These are phyloP conservation scores for Xanthia icteritia DNA, from an alignment of 2,888 invertebrate genomes.

Conservation along the genomic window DNA sequence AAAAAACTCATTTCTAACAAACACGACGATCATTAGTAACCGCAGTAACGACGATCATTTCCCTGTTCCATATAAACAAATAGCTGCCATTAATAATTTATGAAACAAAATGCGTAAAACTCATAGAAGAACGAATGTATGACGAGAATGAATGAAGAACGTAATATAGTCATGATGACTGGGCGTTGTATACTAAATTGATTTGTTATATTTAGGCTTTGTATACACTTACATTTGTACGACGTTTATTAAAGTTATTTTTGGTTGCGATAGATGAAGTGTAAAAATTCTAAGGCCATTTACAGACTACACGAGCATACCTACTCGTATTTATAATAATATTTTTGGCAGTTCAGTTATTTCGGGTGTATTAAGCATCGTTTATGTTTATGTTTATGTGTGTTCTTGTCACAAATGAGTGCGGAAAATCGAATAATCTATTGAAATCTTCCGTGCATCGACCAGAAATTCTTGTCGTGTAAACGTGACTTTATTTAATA, in stretches of 20 bases:
- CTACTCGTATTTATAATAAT: background rate
- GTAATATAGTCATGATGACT: constrained; percentile 56
- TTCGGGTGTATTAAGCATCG: background rate
- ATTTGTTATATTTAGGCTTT: constrained; percentile 1
- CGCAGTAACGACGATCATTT: constrained; percentile 43
- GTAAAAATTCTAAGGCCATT: background rate
- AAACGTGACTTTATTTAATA: too few relatives aligned
- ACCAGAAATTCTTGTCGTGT: too few relatives aligned
- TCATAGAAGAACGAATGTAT: constrained; percentile 25
- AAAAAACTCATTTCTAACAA: background rate
- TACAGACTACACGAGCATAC: too few relatives aligned
- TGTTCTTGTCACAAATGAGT: background rate
- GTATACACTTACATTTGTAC: background rate
- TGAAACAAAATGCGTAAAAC: constrained; percentile 12
- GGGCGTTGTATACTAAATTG: constrained; percentile 25
- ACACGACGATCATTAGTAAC: too few relatives aligned
- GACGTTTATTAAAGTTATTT: constrained; percentile 5
- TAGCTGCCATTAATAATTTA: constrained; percentile 32
- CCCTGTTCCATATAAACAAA: constrained; percentile 25
- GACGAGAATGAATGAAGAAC: constrained; percentile 57
- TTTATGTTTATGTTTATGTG: background rate
- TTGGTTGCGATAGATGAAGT: background rate
- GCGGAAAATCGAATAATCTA: background rate
- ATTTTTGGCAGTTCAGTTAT: background rate
- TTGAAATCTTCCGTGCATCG: background rate